phyloP scores from a whole-genome alignment of 1,140 invertebrate genomes.

The Zelostemma sp. region DNA sequence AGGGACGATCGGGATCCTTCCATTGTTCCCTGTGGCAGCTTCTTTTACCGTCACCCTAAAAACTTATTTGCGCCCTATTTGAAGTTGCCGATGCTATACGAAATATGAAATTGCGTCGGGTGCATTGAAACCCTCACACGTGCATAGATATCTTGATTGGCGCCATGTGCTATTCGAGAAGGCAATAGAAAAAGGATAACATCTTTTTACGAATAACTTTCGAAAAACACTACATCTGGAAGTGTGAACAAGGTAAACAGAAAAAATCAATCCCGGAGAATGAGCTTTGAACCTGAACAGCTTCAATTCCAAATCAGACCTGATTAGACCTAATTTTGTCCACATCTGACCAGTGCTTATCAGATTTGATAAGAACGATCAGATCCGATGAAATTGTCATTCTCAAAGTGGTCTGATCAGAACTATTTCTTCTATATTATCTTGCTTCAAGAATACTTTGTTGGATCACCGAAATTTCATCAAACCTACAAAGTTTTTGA shows the following conservation, averaged over 20 bases:
- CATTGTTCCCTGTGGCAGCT: slow-evolving; percentile 40
- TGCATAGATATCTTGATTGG: slow-evolving; percentile 43
- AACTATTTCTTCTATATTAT: background rate
- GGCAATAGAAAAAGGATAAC: background rate
- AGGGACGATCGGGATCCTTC: slow-evolving; percentile 45
- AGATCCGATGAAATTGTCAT: too few relatives aligned
- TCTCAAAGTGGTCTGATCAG: too few relatives aligned
- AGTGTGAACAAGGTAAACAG: too few relatives aligned
- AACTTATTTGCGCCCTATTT: slow-evolving; percentile 40
- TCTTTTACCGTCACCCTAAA: slow-evolving; percentile 27
- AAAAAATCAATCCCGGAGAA: too few relatives aligned
- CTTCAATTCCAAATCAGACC: too few relatives aligned
- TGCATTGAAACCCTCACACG: slow-evolving; percentile 34
- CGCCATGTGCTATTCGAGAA: slow-evolving; percentile 32
- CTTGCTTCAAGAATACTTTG: background rate
- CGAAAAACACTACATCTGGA: too few relatives aligned
- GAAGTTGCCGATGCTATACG: slow-evolving; percentile 22
- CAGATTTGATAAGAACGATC: too few relatives aligned
- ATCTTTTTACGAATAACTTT: background rate
- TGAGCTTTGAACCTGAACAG: too few relatives aligned
- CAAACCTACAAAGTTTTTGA: too few relatives aligned
- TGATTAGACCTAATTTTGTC: too few relatives aligned
- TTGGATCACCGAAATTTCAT: too few relatives aligned
- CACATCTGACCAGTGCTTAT: too few relatives aligned
- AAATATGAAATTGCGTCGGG: slow-evolving; percentile 29